phyloP scores from a whole-genome alignment of 2,797 vertebrate genomes.

The Lindbergichthys nudifrons region DNA sequence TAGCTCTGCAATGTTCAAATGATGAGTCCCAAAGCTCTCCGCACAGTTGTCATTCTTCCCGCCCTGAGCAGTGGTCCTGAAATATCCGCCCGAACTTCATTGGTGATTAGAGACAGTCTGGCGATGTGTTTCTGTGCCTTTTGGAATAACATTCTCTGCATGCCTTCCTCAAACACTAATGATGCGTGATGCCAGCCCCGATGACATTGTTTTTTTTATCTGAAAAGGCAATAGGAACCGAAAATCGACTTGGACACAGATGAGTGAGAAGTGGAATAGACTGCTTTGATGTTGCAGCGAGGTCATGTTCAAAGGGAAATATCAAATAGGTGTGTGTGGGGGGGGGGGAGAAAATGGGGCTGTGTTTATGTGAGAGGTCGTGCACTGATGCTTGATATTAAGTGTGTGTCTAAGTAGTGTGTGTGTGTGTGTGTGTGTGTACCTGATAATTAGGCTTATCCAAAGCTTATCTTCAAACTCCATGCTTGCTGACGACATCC shows the following conservation, averaged over 20 bases:
- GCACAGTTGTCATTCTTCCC: conserved; percentile 45
- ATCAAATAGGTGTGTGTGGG: conserved; percentile 39
- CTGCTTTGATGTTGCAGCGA: conserved; percentile 67
- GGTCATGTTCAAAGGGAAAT: conserved; percentile 73
- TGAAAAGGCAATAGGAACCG: conserved; percentile 29
- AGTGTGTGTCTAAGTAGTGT: conserved; percentile 19
- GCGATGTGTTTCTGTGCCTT: conserved; percentile 37
- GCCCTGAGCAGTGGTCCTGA: conserved; percentile 47
- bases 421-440: conserved; percentile 11
- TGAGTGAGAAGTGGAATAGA: conserved; percentile 67
- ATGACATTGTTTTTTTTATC: conserved; percentile 33
- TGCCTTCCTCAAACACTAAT: conserved; percentile 53
- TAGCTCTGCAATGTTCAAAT: conserved; percentile 45
- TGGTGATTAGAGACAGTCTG: conserved; percentile 62
- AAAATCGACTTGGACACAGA: conserved; percentile 63
- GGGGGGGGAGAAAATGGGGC: conserved; percentile 38
- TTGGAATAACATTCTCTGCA: conserved; percentile 57
- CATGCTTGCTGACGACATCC: conserved; percentile 40
- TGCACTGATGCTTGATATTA: conserved; percentile 38
- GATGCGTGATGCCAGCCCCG: conserved; percentile 52
- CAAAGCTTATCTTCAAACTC: conserved; percentile 52
- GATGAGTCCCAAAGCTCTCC: conserved; percentile 49
- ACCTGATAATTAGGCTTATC: conserved; percentile 60
- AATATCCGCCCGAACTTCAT: conserved; percentile 55
- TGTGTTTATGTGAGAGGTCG: conserved; percentile 37